Base-by-base conservation (phyloP, 2,888 invertebrate genomes). In the Malacosoma neustria region DNA sequence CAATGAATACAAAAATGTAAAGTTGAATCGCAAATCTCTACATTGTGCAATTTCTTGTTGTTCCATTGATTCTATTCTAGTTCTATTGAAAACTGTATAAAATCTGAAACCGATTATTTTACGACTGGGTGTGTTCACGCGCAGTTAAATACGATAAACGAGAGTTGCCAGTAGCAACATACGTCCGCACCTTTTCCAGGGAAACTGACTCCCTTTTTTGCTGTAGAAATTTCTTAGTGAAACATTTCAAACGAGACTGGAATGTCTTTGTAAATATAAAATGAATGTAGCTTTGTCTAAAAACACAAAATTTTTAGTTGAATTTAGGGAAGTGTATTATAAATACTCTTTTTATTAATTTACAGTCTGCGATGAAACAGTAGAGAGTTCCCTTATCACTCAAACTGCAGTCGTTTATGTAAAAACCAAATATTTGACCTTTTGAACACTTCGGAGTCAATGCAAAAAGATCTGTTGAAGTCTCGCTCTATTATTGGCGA, bases 141-240 rank as follows among this genome's bases (percentile, higher is more conserved):
- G 42, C 46, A 46, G 40, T 43, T 41, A 48, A 49, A 22, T 22
- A 9, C 22, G 22, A 9, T 34, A 40, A 35, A 41, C 43, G 48
- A 44, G 39, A 45, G 46, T 38, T 31, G 4, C 7, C 5, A 31
- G 7, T 32, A 34, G 29, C 49, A 49, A 51, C 58, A 56, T 60
- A 60, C 61, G 54, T 52, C 48, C 50, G 51, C 53, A 39, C 49
- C 52, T 45, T 47, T 73, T 74, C 73, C 53, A 41, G 68, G 74
- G 72, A 69, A 60, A 51, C 48, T 46, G 43, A 51, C 51, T 55
- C 41, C 38, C 38, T 52, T 48, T 22, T 22, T 4, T 29, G 13
- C n/a, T 32, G 32, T 15, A 35, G 38, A 42, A 51, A 48, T 43
- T 48, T 41, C 39, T 46, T 36, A 34, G 40, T 45, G 55, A 55